A percentile compares a stretch with the other conserved stretches of the same genome.
phyloP scores from a whole-genome alignment of 2,888 invertebrate species.

The Mesoligia furuncula region DNA sequence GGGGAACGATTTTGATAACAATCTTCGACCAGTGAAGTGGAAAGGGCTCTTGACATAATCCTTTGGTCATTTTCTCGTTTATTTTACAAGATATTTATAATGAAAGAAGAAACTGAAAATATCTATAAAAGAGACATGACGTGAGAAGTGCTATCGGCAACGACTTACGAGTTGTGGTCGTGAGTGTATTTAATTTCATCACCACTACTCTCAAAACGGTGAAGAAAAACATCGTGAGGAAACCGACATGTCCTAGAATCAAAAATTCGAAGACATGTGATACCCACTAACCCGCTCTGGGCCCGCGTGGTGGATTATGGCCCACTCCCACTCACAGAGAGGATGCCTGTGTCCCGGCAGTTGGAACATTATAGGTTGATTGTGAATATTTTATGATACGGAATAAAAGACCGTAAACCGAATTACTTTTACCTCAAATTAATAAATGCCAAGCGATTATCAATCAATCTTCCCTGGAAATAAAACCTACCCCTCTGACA shows the following conservation, averaged over 20 bases:
- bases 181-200: too few relatives aligned
- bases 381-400: neutral
- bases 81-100: neutral
- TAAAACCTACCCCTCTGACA: constrained; percentile 18
- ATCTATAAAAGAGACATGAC: neutral
- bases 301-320: too few relatives aligned
- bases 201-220: too few relatives aligned
- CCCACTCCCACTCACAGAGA: too few relatives aligned
- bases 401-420: too few relatives aligned
- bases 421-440: neutral
- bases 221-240: too few relatives aligned
- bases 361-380: neutral
- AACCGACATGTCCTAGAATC: neutral
- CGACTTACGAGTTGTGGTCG: too few relatives aligned
- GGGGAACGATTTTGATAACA: constrained; percentile 8
- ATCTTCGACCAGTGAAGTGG: constrained; percentile 14
- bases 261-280: neutral
- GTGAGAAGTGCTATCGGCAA: too few relatives aligned
- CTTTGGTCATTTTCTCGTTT: neutral
- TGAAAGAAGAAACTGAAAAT: neutral
- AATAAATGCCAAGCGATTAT: constrained; percentile 15
- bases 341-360: too few relatives aligned
- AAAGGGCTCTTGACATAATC: constrained; percentile 9
- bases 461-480: neutral
- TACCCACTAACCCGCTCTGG: too few relatives aligned